Conservation (phyloP, 1,140 invertebrate genomes). For the Cydia strobilella region DNA sequence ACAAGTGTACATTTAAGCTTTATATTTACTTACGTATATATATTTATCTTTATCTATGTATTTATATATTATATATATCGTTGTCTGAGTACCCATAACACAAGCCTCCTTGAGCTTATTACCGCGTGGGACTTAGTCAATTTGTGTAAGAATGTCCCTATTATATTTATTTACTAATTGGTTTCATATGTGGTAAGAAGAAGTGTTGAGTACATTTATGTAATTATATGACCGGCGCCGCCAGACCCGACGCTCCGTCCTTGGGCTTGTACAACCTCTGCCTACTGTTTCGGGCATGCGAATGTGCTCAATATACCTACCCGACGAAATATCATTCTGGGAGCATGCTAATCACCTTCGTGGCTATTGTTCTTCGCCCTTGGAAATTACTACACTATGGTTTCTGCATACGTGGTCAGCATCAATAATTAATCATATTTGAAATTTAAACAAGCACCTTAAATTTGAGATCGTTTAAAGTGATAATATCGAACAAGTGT, state of each 20-base stretch:
- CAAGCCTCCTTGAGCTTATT: too few relatives aligned
- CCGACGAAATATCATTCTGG: slow-evolving; percentile 44
- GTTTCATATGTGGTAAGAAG: not conserved
- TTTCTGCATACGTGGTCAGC: slow-evolving; percentile 57
- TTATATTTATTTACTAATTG: not conserved
- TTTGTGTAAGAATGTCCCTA: too few relatives aligned
- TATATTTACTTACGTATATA: not conserved
- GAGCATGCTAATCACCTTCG: slow-evolving; percentile 71
- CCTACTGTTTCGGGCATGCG: slow-evolving; percentile 64
- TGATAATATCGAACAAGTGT: not conserved
- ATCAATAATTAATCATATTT: slow-evolving; percentile 47
- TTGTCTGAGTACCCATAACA: too few relatives aligned
- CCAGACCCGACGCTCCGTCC: slow-evolving; percentile 44
- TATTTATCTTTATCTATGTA: too few relatives aligned
- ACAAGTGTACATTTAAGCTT: too few relatives aligned
- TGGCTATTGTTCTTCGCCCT: slow-evolving; percentile 72
- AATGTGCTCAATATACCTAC: slow-evolving; percentile 68
- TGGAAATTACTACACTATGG: slow-evolving; percentile 60
- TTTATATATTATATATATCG: too few relatives aligned
- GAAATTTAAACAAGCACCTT: not conserved
- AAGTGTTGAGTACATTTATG: slow-evolving; percentile 41
- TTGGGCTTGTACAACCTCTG: slow-evolving; percentile 42
- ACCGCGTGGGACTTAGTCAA: too few relatives aligned
- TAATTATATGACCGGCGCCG: slow-evolving; percentile 63
- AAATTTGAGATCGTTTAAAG: slow-evolving; percentile 7